Conservation (phyloP, 2,888 invertebrate species). For the Catocala fraxini region DNA sequence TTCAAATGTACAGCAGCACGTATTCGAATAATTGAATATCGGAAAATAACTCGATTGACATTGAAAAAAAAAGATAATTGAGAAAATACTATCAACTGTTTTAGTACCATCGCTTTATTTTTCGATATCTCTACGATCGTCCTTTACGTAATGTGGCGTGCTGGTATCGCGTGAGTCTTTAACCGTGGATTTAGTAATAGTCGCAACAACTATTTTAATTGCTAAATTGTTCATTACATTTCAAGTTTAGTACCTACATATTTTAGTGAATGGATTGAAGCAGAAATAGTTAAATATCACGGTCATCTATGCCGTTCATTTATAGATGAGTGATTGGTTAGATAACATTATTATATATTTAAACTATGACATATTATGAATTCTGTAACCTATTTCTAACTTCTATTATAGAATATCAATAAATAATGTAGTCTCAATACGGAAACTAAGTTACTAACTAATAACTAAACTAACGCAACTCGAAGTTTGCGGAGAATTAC, state of each 20-base stretch:
- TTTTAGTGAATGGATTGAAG: constrained; percentile 19
- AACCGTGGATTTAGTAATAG: constrained; percentile 45
- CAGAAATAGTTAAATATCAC: constrained; percentile 22
- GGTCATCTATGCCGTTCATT: constrained; percentile 2
- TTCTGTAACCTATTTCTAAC: neutral
- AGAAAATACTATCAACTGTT: constrained; percentile 17
- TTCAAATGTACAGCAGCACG: constrained; percentile 19
- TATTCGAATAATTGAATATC: constrained; percentile 29
- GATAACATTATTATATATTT: constrained; percentile 1
- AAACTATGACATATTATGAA: neutral
- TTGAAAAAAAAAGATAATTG: constrained; percentile 28
- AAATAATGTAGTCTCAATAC: neutral
- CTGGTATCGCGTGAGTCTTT: constrained; percentile 45
- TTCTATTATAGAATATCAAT: neutral
- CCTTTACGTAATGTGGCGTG: constrained; percentile 55
- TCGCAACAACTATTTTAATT: constrained; percentile 50
- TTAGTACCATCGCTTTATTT: constrained; percentile 34
- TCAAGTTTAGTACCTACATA: constrained; percentile 24
- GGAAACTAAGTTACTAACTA: constrained; percentile 1
- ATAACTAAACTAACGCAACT: constrained; percentile 7
- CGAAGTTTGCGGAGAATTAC: neutral
- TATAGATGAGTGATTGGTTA: constrained; percentile 1
- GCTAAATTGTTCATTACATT: constrained; percentile 42
- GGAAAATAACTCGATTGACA: constrained; percentile 24
- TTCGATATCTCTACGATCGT: constrained; percentile 37